Evolutionary conservation across 35 echinoderm and acorn worm genomes (phyloP).

Genomic region (Apostichopus japonicus): DNA sequence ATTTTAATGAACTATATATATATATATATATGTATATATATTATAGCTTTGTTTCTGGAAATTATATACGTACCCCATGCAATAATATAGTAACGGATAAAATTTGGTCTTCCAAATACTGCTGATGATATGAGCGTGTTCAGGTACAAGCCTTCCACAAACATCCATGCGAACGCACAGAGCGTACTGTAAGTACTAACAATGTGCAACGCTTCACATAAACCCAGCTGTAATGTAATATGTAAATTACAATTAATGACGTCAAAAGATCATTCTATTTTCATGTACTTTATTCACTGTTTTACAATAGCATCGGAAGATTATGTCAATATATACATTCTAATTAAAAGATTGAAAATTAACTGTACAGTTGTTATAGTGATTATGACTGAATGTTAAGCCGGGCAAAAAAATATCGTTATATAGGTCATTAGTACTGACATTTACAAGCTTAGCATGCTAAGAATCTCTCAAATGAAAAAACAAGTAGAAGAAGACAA

Average conservation of each 20-base stretch:
- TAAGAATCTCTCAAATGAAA: too few relatives aligned
- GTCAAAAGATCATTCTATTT: not conserved
- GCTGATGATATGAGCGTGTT: constrained; percentile 70
- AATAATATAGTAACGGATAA: constrained; percentile 76
- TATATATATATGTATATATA: too few relatives aligned
- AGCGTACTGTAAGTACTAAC: constrained; percentile 63
- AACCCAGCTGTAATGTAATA: constrained; percentile 48
- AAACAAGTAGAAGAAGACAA: too few relatives aligned
- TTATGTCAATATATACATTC: too few relatives aligned
- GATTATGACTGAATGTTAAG: not conserved
- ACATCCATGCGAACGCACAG: constrained; percentile 90
- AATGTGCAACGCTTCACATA: constrained; percentile 66
- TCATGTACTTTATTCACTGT: too few relatives aligned
- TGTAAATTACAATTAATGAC: not conserved
- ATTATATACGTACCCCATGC: constrained; percentile 74
- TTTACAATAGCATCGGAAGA: too few relatives aligned
- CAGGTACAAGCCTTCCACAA: constrained; percentile 85
- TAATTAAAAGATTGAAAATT: too few relatives aligned
- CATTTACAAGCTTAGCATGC: too few relatives aligned
- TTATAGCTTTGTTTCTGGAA: too few relatives aligned
- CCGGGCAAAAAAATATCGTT: too few relatives aligned
- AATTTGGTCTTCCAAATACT: constrained; percentile 85
- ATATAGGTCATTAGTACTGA: too few relatives aligned
- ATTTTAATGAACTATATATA: too few relatives aligned
- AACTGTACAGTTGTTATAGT: not conserved